Conservation (phyloP, 2,113 vertebrate genomes). For the Telmatochromis sp. region DNA sequence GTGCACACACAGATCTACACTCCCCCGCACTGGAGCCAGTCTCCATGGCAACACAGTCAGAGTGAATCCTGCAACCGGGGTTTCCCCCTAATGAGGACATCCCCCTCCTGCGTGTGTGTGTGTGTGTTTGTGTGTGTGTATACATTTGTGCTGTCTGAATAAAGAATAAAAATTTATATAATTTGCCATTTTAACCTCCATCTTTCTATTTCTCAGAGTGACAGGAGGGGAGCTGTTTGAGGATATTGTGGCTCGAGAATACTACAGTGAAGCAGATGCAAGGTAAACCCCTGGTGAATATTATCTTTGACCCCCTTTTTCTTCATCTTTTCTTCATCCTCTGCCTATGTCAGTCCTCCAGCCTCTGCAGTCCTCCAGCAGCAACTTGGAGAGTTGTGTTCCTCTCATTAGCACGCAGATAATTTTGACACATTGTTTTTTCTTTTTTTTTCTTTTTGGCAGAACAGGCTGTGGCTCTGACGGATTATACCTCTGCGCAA, state of each 20-base stretch:
- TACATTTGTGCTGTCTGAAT: neutral
- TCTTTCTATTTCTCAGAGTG: slow-evolving; percentile 56
- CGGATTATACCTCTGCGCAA: neutral
- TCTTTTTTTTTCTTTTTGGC: neutral
- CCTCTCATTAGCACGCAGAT: slow-evolving; percentile 7
- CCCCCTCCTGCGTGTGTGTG: slow-evolving; percentile 51
- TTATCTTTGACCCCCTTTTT: neutral
- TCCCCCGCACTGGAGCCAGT: slow-evolving; percentile 66
- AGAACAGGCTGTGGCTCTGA: neutral
- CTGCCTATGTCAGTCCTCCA: slow-evolving; percentile 6
- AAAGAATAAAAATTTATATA: neutral
- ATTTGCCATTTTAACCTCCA: neutral
- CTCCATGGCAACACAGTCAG: slow-evolving; percentile 71
- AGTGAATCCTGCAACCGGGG: slow-evolving; percentile 74
- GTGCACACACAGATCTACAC: neutral
- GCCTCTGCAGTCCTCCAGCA: slow-evolving; percentile 26
- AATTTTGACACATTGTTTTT: neutral
- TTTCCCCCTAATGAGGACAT: slow-evolving; percentile 72
- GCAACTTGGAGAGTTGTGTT: neutral
- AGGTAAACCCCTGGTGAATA: slow-evolving; percentile 54
- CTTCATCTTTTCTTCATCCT: neutral
- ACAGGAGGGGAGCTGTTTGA: slow-evolving; percentile 76
- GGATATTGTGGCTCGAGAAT: slow-evolving; percentile 75
- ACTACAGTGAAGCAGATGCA: slow-evolving; percentile 77
- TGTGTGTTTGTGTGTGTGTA: neutral